Conservation (phyloP, 2,113 vertebrate species). For the Eretmochelys imbricata region DNA sequence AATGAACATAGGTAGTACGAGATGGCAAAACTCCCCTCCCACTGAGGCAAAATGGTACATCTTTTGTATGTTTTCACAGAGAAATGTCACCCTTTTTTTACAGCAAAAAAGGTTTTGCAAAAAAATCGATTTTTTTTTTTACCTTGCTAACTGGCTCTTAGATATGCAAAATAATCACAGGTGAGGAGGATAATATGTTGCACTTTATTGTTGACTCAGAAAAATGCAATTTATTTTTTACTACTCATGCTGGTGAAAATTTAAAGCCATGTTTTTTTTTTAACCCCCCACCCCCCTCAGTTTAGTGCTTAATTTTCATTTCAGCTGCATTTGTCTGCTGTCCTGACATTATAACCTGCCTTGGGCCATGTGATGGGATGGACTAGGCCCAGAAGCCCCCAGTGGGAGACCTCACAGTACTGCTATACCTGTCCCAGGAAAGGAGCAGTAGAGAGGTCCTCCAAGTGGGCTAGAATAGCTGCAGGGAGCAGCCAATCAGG, state of each 20-base stretch:
- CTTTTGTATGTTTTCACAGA: not conserved
- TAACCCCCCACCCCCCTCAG: not conserved
- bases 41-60: not conserved
- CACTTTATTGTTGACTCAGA: not conserved
- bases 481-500: too few relatives aligned
- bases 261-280: not conserved
- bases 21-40: not conserved
- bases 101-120: not conserved
- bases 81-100: not conserved
- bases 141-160: not conserved
- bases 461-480: too few relatives aligned
- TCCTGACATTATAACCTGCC: not conserved
- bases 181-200: not conserved
- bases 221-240: not conserved
- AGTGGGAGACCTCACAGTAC: too few relatives aligned
- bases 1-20: not conserved
- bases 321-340: not conserved
- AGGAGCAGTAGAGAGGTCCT: too few relatives aligned
- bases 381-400: too few relatives aligned
- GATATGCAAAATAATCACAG: not conserved
- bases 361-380: too few relatives aligned
- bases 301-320: not conserved
- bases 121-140: rapidly evolving
- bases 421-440: too few relatives aligned
- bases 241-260: not conserved